Base-by-base conservation (phyloP, 2,113 vertebrate genomes). In the Toxotes chatareus region DNA sequence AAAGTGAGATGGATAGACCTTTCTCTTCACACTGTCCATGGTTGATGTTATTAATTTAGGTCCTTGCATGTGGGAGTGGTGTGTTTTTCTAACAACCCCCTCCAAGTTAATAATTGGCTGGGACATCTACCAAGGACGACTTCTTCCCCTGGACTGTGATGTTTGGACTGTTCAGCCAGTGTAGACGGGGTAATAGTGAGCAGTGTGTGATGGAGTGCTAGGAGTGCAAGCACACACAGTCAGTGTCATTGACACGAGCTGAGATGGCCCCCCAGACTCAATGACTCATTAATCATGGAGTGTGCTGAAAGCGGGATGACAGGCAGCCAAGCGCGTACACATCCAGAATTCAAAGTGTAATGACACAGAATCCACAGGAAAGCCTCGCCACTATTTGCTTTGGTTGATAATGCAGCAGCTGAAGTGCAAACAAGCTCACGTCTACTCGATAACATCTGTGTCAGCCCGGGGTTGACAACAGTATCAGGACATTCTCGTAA, bases 231-330 rank as follows among this genome's bases (percentile, higher is more conserved):
- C 71, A 51, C 71, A 82, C 64, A 79, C 61, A 56, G 36, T 42
- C 73, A 6, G 70, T 46, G 69, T 57, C 65, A 57, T 32, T 76
- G 89, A 83, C 88, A 79, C 3, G 21, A 76, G 81, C 73, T n/a
- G 63, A 80, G 77, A 79, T 34, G 23, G 34, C 62, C 81, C 63
- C 36, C 71, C 27, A 31, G 70, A 53, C 70, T 85, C 64, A 77
- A 74, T 88, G 87, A 87, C 79, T 91, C 89, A 89, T 90, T 93
- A 86, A 91, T 93, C 86, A 89, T 40, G 46, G 66, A 75, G 57
- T 46, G 73, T 42, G 70, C 60, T 60, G 67, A 76, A 74, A 86
- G 85, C 32, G 72, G 77, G 53, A 46, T 47, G 86, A 88, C 85
- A 76, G 79, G 68, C 70, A 84, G 72, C 49, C 42, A 11, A 67